Evolutionary conservation across 1,140 invertebrate genomes (phyloP).

Genomic region (Lepidotrigona ventralis): DNA sequence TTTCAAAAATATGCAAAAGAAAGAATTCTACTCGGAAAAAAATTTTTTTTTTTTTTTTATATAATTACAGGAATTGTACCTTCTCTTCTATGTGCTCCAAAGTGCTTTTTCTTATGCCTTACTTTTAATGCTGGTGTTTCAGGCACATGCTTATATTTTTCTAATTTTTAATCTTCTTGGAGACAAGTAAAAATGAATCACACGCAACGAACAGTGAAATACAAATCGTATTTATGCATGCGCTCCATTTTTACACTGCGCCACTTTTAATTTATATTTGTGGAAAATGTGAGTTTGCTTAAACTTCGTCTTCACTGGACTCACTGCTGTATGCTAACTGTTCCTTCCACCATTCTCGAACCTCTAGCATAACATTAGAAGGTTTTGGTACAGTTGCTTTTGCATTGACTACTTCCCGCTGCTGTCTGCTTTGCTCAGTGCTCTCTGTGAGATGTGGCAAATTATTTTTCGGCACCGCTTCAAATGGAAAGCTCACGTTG

Average conservation of each 20-base stretch:
- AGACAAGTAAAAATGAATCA: not conserved
- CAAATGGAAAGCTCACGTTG: conserved; percentile 28
- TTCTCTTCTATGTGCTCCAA: not conserved
- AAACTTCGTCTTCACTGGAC: conserved; percentile 81
- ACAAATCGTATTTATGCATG: not conserved
- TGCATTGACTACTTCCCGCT: conserved; percentile 70
- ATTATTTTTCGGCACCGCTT: conserved; percentile 77
- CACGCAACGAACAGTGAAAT: not conserved
- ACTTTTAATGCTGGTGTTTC: not conserved
- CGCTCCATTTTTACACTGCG: conserved; percentile 10
- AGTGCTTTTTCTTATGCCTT: not conserved
- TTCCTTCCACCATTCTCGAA: conserved; percentile 85
- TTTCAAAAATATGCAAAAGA: conserved; percentile 13
- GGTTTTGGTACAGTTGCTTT: conserved; percentile 79
- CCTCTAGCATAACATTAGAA: conserved; percentile 81
- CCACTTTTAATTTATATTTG: not conserved
- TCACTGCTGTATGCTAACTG: conserved; percentile 82
- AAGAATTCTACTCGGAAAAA: conserved; percentile 1
- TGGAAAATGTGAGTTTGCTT: not conserved
- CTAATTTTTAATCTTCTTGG: not conserved
- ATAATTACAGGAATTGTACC: conserved; percentile 5
- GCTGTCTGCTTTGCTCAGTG: conserved; percentile 75
- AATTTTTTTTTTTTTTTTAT: not conserved
- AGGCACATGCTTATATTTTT: conserved; percentile 18
- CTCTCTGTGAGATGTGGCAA: conserved; percentile 78